Evolutionary conservation across 2,113 vertebrate species (phyloP).

Genomic region (Vireo altiloquus): DNA sequence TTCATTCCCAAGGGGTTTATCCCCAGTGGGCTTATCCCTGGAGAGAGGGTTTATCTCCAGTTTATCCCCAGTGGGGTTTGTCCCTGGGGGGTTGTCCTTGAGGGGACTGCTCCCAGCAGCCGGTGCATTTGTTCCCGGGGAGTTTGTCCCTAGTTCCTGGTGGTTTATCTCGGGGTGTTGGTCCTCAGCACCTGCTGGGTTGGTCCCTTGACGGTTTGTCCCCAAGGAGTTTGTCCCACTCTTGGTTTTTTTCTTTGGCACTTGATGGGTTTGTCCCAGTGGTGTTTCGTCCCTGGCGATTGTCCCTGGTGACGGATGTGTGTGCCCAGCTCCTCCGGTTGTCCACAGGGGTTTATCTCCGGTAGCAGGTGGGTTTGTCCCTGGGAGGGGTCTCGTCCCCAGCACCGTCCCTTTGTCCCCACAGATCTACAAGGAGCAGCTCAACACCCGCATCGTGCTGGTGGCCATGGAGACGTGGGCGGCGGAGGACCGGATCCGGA

Average conservation of each 20-base stretch:
- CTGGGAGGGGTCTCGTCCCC: background rate
- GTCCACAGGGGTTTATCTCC: background rate
- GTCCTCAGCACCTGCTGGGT: background rate
- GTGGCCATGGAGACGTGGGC: constrained; percentile 97
- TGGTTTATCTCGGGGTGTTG: background rate
- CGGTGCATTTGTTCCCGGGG: background rate
- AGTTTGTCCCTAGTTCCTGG: background rate
- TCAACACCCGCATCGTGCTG: constrained; percentile 94
- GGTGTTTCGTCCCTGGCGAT: background rate
- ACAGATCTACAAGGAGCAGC: constrained; percentile 93
- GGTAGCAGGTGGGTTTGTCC: background rate
- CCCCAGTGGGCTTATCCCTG: background rate
- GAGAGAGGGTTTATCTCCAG: background rate
- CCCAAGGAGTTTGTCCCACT: background rate
- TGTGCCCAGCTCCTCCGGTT: background rate
- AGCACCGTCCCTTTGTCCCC: background rate
- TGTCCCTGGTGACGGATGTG: background rate
- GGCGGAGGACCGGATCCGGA: constrained; percentile 83
- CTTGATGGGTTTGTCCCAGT: background rate
- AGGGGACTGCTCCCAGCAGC: too few species aligned
- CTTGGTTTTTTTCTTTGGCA: background rate
- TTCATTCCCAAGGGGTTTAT: background rate
- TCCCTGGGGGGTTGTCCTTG: background rate
- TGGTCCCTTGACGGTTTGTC: background rate
- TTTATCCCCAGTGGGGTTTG: background rate